A percentile compares a stretch with the other conserved stretches of the same genome.
Conservation (phyloP, 2,113 vertebrate species). For the Phycodurus eques region DNA sequence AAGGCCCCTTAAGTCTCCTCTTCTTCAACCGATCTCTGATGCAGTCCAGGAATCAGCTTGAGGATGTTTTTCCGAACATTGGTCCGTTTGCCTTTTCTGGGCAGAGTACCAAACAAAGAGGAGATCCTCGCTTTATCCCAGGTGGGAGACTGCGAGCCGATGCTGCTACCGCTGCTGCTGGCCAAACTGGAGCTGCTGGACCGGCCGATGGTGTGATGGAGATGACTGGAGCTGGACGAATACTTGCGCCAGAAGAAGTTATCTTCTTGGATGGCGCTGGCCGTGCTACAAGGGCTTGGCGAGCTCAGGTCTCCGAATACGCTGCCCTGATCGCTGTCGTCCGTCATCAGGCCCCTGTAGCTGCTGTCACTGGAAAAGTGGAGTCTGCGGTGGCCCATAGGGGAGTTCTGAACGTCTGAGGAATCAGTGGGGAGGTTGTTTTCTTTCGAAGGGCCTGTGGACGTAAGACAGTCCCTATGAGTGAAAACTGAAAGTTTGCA, state of each 20-base stretch:
- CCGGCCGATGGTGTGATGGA: constrained; percentile 38
- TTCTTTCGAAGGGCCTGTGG: constrained; percentile 73
- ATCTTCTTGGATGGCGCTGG: constrained; percentile 71
- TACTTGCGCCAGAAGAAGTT: constrained; percentile 73
- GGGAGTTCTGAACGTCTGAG: constrained; percentile 42
- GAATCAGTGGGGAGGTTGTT: constrained; percentile 54
- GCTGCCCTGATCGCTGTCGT: constrained; percentile 78
- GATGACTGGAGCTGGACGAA: constrained; percentile 66
- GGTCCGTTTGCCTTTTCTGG: constrained; percentile 76
- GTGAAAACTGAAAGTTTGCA: constrained; percentile 11
- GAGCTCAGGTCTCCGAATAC: constrained; percentile 78
- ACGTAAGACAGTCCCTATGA: constrained; percentile 7
- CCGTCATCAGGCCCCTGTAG: constrained; percentile 79
- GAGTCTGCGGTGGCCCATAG: constrained; percentile 19
- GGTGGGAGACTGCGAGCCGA: constrained; percentile 76
- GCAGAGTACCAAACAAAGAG: constrained; percentile 85
- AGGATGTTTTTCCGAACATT: constrained; percentile 84
- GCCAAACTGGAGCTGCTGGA: constrained; percentile 82
- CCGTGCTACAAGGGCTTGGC: constrained; percentile 69
- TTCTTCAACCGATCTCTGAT: constrained; percentile 84
- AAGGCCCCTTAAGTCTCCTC: constrained; percentile 67
- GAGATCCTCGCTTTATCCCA: constrained; percentile 71
- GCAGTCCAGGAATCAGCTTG: constrained; percentile 87
- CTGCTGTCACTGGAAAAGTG: constrained; percentile 88
- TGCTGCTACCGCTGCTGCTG: constrained; percentile 64